A percentile compares a stretch with the other conserved stretches of the same genome.
Evolutionary conservation across 2,888 invertebrate genomes (phyloP).

Genomic region (Chrysomela aeneicollis): DNA sequence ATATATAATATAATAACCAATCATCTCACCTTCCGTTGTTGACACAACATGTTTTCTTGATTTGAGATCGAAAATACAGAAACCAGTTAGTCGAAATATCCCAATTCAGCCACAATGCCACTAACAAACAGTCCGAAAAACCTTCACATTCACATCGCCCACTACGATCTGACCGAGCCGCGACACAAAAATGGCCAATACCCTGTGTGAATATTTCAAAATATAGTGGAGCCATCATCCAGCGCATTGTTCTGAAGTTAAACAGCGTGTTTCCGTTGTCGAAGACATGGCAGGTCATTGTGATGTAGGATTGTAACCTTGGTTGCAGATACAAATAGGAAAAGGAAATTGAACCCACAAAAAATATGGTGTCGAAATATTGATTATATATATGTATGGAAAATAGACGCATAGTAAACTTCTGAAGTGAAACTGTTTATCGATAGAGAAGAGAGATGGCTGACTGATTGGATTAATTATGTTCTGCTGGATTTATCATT

Average conservation of each 20-base stretch:
- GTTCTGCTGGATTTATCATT: too few relatives aligned
- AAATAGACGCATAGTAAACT: background rate
- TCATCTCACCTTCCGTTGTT: too few relatives aligned
- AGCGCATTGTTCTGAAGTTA: slow-evolving; percentile 49
- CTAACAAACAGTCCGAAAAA: background rate
- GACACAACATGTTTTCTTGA: too few relatives aligned
- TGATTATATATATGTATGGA: background rate
- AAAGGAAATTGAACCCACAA: slow-evolving; percentile 22
- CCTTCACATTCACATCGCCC: background rate
- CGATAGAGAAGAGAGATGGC: too few relatives aligned
- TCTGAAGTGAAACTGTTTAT: background rate
- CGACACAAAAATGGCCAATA: slow-evolving; percentile 33
- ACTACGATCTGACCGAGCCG: slow-evolving; percentile 15
- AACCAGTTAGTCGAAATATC: too few relatives aligned
- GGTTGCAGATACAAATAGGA: slow-evolving; percentile 26
- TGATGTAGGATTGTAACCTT: slow-evolving; percentile 46
- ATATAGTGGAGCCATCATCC: slow-evolving; percentile 43
- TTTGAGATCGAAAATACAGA: too few relatives aligned
- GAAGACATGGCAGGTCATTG: slow-evolving; percentile 48
- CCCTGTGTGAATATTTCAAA: slow-evolving; percentile 28
- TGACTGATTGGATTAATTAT: too few relatives aligned
- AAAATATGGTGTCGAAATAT: slow-evolving; percentile 6
- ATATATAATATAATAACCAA: too few relatives aligned
- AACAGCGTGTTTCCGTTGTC: slow-evolving; percentile 51
- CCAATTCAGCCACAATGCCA: too few relatives aligned